Percentiles rank a stretch among this genome's conserved stretches.
Evolutionary conservation across 2,113 vertebrate species (phyloP).

Genomic region (Rhadina sibilatrix): DNA sequence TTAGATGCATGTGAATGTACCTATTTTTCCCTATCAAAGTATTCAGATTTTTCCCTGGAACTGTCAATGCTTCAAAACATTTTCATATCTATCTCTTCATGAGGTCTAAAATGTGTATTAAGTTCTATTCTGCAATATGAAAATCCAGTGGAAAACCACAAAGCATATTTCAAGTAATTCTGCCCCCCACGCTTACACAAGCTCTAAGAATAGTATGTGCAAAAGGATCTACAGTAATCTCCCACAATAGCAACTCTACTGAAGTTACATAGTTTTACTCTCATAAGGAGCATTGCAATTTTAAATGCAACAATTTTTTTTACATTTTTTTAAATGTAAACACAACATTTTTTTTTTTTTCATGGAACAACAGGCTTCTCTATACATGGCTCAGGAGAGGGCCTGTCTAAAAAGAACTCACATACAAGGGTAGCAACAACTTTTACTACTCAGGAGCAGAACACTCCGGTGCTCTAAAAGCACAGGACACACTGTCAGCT

Average conservation of each 20-base stretch:
- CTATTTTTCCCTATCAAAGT: background rate
- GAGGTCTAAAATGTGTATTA: background rate
- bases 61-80: background rate
- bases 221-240: background rate
- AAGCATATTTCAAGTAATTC: background rate
- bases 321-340: background rate
- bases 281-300: background rate
- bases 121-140: background rate
- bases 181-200: fast-evolving
- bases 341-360: background rate
- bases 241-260: background rate
- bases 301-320: background rate
- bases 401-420: background rate
- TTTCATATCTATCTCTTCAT: background rate
- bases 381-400: background rate
- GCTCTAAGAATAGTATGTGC: background rate
- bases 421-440: background rate
- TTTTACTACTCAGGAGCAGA: background rate
- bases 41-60: background rate
- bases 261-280: background rate
- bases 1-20: background rate
- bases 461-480: background rate
- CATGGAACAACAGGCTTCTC: background rate
- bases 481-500: background rate
- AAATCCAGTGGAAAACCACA: background rate